phyloP scores from a whole-genome alignment of 2,888 invertebrate genomes.

The Leptopilina drosophilae region DNA sequence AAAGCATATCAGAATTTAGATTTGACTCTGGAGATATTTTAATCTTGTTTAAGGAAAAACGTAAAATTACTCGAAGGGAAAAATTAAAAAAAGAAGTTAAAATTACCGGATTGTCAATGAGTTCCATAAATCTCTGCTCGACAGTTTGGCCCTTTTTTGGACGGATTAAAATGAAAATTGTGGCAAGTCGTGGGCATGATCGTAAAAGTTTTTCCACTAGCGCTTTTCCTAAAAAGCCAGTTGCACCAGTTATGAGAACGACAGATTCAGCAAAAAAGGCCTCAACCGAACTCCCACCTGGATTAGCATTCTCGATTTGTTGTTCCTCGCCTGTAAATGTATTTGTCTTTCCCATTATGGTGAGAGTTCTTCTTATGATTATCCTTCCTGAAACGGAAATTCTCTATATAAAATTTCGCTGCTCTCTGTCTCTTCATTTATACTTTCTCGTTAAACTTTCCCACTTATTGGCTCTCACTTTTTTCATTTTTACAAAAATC shows the following conservation, averaged over 20 bases:
- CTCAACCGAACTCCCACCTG: constrained; percentile 68
- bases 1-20: too few species aligned
- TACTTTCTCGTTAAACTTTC: neutral
- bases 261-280: constrained; percentile 79
- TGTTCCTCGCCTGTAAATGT: constrained; percentile 64
- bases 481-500: too few species aligned
- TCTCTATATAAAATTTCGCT: neutral
- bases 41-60: too few species aligned
- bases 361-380: constrained; percentile 50
- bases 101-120: constrained; percentile 85
- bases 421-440: neutral
- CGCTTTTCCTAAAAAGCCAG: constrained; percentile 96
- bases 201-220: constrained; percentile 94
- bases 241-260: constrained; percentile 82
- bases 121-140: constrained; percentile 84
- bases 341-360: constrained; percentile 69
- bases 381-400: constrained; percentile 10
- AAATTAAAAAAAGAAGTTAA: neutral
- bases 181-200: constrained; percentile 87
- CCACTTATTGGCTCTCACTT: neutral
- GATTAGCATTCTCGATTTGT: constrained; percentile 61
- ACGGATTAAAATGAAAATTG: constrained; percentile 90
- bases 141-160: constrained; percentile 85
- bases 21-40: too few species aligned
- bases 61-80: too few species aligned